Conservation (phyloP, 2,113 vertebrate genomes). For the Melanerpes aurifrons region DNA sequence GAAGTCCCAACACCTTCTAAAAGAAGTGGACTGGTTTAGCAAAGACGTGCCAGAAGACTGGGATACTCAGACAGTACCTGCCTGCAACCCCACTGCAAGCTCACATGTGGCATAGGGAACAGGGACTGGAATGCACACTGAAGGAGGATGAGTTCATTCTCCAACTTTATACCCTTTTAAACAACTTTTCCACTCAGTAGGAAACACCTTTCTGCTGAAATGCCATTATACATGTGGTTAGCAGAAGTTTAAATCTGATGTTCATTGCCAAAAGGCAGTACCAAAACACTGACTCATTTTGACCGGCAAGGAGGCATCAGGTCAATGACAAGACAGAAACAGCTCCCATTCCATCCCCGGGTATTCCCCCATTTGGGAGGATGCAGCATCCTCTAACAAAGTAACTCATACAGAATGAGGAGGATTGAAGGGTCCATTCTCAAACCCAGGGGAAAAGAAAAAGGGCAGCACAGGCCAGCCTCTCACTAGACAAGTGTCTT, state of each 20-base stretch:
- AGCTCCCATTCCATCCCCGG: neutral
- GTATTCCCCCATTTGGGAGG: neutral
- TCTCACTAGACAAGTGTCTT: neutral
- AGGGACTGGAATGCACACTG: neutral
- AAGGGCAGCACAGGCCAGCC: neutral
- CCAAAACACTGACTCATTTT: neutral
- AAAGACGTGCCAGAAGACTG: neutral
- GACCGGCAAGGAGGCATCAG: neutral
- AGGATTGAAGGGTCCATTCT: neutral
- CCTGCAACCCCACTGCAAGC: neutral
- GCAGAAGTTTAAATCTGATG: neutral
- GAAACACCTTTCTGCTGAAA: neutral
- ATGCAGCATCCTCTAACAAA: neutral
- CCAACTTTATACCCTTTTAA: neutral
- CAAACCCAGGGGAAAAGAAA: rapidly evolving
- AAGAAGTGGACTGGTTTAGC: neutral
- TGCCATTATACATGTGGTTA: rapidly evolving
- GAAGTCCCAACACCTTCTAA: neutral
- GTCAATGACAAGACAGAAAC: neutral
- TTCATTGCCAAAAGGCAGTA: neutral
- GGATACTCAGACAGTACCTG: neutral
- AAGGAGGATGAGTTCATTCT: neutral
- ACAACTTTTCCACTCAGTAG: neutral
- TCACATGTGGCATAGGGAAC: rapidly evolving
- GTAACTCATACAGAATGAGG: neutral